phyloP scores from a whole-genome alignment of 2,797 vertebrate species.

The Rhinoraja longicauda region DNA sequence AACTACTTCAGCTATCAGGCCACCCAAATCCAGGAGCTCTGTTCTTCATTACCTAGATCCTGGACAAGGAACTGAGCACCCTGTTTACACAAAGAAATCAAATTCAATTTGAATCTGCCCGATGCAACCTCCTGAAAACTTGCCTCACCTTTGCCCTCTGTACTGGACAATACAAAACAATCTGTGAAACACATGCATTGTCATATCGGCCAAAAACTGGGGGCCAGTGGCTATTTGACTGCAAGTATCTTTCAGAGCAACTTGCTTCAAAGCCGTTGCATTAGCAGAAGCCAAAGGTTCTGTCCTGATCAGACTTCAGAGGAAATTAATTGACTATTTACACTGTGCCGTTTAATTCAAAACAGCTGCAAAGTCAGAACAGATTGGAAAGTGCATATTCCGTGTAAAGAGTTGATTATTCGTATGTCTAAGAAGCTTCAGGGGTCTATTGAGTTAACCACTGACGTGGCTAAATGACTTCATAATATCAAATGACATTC shows the following conservation, averaged over 20 bases:
- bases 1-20: slow-evolving; percentile 7
- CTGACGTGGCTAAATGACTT: neutral
- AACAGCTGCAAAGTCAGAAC: slow-evolving; percentile 17
- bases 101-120: slow-evolving; percentile 35
- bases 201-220: neutral
- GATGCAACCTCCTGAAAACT: neutral
- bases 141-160: slow-evolving; percentile 28
- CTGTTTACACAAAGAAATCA: slow-evolving; percentile 29
- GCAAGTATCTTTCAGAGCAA: neutral
- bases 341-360: slow-evolving; percentile 25
- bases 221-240: neutral
- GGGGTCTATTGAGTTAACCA: neutral
- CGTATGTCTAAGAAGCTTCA: neutral
- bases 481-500: neutral
- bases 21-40: slow-evolving; percentile 20
- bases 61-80: slow-evolving; percentile 20
- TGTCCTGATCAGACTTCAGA: slow-evolving; percentile 17
- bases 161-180: slow-evolving; percentile 15
- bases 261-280: slow-evolving; percentile 1
- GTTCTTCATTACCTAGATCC: slow-evolving; percentile 11
- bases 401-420: slow-evolving; percentile 25
- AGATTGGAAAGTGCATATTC: neutral
- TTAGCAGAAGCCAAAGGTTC: slow-evolving; percentile 19
- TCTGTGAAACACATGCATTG: neutral
- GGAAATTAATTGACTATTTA: slow-evolving; percentile 36